These are phyloP conservation scores for Nothocercus julius DNA, from an alignment of 2,113 vertebrate genomes.

Conservation along the genomic window DNA sequence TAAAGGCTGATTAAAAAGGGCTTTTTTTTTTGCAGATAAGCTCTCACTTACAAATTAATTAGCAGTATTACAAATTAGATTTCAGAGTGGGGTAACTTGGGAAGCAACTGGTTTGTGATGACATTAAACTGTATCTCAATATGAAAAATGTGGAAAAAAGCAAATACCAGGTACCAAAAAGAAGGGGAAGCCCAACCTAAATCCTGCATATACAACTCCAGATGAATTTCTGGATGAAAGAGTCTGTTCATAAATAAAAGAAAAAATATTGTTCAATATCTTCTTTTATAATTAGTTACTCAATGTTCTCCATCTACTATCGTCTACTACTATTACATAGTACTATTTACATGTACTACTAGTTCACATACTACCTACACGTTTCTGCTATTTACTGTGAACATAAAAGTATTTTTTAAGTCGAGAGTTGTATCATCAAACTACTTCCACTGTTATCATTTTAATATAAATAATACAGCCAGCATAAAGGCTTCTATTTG, in stretches of 20 bases:
- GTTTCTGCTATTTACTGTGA: too few relatives aligned
- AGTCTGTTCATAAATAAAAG: not conserved
- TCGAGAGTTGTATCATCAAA: not conserved
- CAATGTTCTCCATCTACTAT: not conserved
- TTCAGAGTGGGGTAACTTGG: not conserved
- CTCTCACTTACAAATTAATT: not conserved
- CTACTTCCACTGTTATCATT: not conserved
- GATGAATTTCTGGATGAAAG: not conserved
- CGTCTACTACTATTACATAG: not conserved
- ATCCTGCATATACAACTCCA: not conserved
- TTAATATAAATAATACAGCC: not conserved
- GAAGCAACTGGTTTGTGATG: not conserved
- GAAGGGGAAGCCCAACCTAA: not conserved
- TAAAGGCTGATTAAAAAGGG: not conserved
- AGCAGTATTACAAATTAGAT: not conserved
- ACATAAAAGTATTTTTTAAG: not conserved
- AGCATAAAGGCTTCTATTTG: not conserved
- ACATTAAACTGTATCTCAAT: not conserved
- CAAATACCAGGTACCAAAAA: not conserved
- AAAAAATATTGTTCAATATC: not conserved
- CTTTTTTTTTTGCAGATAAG: not conserved
- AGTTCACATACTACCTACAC: too few relatives aligned
- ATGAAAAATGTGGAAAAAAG: not conserved
- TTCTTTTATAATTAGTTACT: not conserved
- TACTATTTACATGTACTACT: too few relatives aligned